Evolutionary conservation across 2,888 invertebrate species (phyloP).

Genomic region (Phengaris alcon): DNA sequence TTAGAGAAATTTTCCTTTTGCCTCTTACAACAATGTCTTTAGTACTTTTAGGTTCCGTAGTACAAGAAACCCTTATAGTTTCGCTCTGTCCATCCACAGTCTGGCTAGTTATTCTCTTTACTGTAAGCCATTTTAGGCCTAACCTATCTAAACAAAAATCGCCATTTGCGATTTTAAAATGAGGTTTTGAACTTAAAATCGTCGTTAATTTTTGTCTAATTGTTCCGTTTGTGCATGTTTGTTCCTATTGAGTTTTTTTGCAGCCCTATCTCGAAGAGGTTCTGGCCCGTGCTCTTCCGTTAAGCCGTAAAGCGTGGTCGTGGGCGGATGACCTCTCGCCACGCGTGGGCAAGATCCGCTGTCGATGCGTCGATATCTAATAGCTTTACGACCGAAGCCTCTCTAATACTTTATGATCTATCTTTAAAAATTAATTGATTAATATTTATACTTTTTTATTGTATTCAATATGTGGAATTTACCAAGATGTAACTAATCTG

Average conservation of each 20-base stretch:
- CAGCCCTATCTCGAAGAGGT: slow-evolving; percentile 20
- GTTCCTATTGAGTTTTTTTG: too few relatives aligned
- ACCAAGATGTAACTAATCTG: neutral
- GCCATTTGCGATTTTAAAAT: too few relatives aligned
- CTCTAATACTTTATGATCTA: slow-evolving; percentile 11
- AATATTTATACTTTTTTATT: neutral
- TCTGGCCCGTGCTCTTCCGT: slow-evolving; percentile 27
- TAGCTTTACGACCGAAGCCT: slow-evolving; percentile 1
- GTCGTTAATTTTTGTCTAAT: neutral
- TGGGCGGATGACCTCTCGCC: slow-evolving; percentile 69
- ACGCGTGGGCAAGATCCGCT: slow-evolving; percentile 68
- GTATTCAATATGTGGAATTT: neutral
- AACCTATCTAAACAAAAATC: too few relatives aligned
- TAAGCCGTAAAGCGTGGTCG: slow-evolving; percentile 30
- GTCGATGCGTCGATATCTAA: slow-evolving; percentile 34
- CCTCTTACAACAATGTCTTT: too few relatives aligned
- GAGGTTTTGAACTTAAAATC: too few relatives aligned
- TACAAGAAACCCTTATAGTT: too few relatives aligned
- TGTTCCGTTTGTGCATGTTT: neutral
- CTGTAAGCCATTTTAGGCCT: too few relatives aligned
- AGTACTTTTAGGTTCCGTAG: too few relatives aligned
- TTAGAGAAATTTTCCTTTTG: too few relatives aligned
- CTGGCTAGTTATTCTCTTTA: too few relatives aligned
- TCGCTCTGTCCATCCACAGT: too few relatives aligned
- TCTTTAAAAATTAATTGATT: neutral